Evolutionary conservation across 2,888 invertebrate species (phyloP), one percentile per base, ranked within the genome.

Genomic region (Sympetrum striolatum): DNA sequence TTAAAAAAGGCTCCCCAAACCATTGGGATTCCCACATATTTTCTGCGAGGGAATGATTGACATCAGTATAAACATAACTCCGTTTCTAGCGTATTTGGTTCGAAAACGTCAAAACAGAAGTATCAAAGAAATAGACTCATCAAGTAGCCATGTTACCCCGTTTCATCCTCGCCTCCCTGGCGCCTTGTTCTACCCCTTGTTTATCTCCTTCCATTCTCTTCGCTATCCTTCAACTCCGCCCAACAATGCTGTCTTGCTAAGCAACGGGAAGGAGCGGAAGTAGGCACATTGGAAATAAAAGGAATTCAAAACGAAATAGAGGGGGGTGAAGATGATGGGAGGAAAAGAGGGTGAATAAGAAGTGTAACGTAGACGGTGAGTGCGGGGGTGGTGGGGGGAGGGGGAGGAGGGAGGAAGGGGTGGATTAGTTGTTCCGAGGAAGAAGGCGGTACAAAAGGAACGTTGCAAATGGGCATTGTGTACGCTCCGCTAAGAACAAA

Each of bases 401-500:
- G 81, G 25, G 15, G 53, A 1, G 53, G 37, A 18, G 82, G 15
- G 37, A 39, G 39, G 35, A n/a, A 53, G 35, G 10, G 86, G 86
- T 39, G 86, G 86, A 86, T 86, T 86, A 86, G 86, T 86, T 86
- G 86, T 58, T 86, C 12, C 18, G 64, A 60, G 86, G 60, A 64
- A 86, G 48, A 60, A 60, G 82, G 86, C 58, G 86, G 60, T 35
- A 86, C 86, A 86, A 86, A 86, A 86, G 86, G 86, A 86, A 86
- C 37, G 86, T 86, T 86, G 86, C 86, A 86, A 86, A 86, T 86
- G 86, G 86, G 86, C 86, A 86, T 86, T 86, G 86, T 86, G 37
- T 86, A 86, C 86, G 86, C 86, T 86, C 58, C 86, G 86, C 86
- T 86, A 86, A 86, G 86, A 86, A 86, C 86, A 86, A 86, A 86